These are phyloP conservation scores for Chloropsis hardwickii DNA, from an alignment of 2,113 vertebrate genomes.

Conservation along the genomic window DNA sequence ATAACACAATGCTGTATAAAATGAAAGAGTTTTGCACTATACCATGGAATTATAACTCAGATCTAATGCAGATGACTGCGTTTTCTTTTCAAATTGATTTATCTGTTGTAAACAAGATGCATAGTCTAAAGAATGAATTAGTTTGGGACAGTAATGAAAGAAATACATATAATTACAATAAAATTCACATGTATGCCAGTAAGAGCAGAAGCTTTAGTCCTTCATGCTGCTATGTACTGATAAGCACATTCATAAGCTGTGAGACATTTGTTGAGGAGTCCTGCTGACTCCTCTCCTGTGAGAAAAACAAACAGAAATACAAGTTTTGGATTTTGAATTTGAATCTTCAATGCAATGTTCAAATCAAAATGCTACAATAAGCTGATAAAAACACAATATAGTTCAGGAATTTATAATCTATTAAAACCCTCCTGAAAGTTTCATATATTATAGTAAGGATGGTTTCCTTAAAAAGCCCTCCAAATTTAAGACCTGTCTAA, in stretches of 20 bases:
- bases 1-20: background rate
- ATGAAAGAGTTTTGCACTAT: background rate
- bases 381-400: background rate
- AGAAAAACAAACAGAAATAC: background rate
- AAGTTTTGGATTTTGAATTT: background rate
- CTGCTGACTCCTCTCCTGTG: background rate
- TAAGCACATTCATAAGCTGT: background rate
- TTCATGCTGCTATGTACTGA: background rate
- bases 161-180: background rate
- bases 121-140: background rate
- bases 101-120: background rate
- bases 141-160: background rate
- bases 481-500: background rate
- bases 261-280: background rate
- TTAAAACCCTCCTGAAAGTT: background rate
- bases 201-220: background rate
- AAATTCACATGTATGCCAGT: background rate
- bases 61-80: background rate
- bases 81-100: slow-evolving; percentile 10
- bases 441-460: background rate
- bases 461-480: background rate
- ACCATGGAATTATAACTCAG: background rate
- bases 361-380: background rate
- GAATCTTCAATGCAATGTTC: background rate
- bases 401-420: background rate